These are phyloP conservation scores for Lepisosteus oculatus DNA, from an alignment of 2,113 vertebrate genomes.

Conservation along the genomic window DNA sequence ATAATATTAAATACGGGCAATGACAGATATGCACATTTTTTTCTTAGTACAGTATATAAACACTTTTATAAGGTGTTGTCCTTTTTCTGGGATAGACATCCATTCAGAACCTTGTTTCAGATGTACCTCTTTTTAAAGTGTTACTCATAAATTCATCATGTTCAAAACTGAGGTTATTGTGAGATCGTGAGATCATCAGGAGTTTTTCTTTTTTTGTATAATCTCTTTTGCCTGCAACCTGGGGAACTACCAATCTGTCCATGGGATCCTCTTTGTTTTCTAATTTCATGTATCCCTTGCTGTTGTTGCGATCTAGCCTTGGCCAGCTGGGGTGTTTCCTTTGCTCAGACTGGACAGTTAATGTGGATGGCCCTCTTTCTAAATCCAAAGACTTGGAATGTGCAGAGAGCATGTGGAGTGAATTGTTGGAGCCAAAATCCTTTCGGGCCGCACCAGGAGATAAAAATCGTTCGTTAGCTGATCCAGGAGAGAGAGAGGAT, in stretches of 20 bases:
- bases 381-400: slow-evolving; percentile 96
- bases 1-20: not conserved
- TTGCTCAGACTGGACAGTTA: slow-evolving; percentile 87
- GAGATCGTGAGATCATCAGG: slow-evolving; percentile 96
- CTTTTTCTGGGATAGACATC: not conserved
- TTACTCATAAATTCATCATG: slow-evolving; percentile 90
- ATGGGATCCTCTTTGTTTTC: slow-evolving; percentile 93
- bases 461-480: slow-evolving; percentile 79
- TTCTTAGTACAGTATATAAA: not conserved
- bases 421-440: slow-evolving; percentile 91
- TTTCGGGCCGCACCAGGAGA: slow-evolving; percentile 85
- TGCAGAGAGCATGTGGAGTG: slow-evolving; percentile 84
- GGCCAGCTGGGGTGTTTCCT: slow-evolving; percentile 97
- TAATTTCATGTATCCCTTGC: slow-evolving; percentile 88
- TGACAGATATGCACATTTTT: not conserved
- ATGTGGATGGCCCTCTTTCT: slow-evolving; percentile 73
- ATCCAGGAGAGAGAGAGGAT: slow-evolving; percentile 65
- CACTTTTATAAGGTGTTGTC: not conserved
- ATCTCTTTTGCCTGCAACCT: slow-evolving; percentile 68
- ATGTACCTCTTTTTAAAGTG: slow-evolving; percentile 86
- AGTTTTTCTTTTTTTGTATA: slow-evolving; percentile 96
- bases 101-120: slow-evolving; percentile 89
- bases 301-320: slow-evolving; percentile 89
- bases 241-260: slow-evolving; percentile 74
- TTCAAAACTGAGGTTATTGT: slow-evolving; percentile 97